Conservation (phyloP, 2,888 invertebrate species). For the Ceramica pisi region DNA sequence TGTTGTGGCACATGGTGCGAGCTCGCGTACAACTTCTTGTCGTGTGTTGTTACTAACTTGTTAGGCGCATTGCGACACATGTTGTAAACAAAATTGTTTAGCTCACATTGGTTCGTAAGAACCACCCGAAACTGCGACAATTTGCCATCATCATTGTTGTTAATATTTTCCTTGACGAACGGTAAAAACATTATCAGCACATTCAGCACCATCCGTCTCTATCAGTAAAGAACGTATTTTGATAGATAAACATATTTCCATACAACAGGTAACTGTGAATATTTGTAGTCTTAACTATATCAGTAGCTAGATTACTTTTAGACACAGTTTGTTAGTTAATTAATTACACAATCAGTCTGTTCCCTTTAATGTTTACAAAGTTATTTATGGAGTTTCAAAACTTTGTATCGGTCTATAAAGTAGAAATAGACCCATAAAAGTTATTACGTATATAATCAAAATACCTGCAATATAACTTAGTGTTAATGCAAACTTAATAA, state of each 20-base stretch:
- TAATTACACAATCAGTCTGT: constrained; percentile 12
- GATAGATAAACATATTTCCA: constrained; percentile 42
- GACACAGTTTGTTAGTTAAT: constrained; percentile 24
- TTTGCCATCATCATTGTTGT: constrained; percentile 26
- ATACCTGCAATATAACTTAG: background rate
- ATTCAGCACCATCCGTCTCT: constrained; percentile 22
- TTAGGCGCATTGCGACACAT: constrained; percentile 80
- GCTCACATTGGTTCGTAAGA: constrained; percentile 25
- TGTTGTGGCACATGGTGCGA: constrained; percentile 74
- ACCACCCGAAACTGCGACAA: constrained; percentile 31
- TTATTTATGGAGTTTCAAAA: background rate
- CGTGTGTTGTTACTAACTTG: constrained; percentile 69
- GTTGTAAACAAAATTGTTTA: constrained; percentile 78
- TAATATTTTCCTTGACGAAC: constrained; percentile 29
- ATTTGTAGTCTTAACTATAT: constrained; percentile 26
- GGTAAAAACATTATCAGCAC: constrained; percentile 35
- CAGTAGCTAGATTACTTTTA: constrained; percentile 37
- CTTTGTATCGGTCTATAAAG: background rate
- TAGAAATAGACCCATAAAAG: background rate
- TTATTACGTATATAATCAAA: background rate
- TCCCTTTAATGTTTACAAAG: background rate
- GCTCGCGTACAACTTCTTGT: constrained; percentile 67
- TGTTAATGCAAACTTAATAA: background rate
- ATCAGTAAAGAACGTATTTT: constrained; percentile 50
- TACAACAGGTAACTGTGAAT: constrained; percentile 31